phyloP scores from a whole-genome alignment of 2,797 vertebrate genomes.

The Crotalus adamanteus region DNA sequence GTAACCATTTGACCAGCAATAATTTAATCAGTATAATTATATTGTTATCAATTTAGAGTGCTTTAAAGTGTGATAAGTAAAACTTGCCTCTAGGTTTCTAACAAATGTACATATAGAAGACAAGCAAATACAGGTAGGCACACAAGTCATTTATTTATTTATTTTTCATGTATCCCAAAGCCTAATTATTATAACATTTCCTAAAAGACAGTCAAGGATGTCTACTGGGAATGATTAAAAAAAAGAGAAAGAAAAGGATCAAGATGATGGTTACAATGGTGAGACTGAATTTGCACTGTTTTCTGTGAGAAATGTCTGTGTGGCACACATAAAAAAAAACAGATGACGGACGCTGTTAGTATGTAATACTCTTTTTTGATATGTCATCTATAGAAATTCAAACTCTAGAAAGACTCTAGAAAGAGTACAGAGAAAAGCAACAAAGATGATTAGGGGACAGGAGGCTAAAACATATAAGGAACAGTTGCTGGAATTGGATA shows the following conservation, averaged over 20 bases:
- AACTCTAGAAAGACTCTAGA: too few relatives aligned
- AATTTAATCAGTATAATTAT: neutral
- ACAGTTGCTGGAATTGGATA: too few relatives aligned
- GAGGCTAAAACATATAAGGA: too few relatives aligned
- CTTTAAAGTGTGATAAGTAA: neutral
- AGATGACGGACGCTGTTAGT: neutral
- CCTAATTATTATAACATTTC: neutral
- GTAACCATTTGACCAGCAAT: neutral
- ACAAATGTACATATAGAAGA: neutral
- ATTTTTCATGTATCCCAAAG: neutral
- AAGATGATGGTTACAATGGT: neutral
- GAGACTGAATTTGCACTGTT: neutral
- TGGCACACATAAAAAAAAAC: neutral
- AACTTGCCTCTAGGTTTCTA: neutral
- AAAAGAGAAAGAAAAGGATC: neutral
- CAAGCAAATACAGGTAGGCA: neutral
- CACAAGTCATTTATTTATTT: neutral
- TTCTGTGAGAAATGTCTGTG: neutral
- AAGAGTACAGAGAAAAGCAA: too few relatives aligned
- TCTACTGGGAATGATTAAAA: neutral
- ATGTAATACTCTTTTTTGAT: neutral
- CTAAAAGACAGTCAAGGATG: neutral
- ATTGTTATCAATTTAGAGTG: neutral
- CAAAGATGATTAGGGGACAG: too few relatives aligned
- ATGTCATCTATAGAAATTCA: neutral